A percentile compares a stretch with the other conserved stretches of the same genome.
Evolutionary conservation across 2,797 vertebrate genomes (phyloP).

Genomic region (Channa striata): DNA sequence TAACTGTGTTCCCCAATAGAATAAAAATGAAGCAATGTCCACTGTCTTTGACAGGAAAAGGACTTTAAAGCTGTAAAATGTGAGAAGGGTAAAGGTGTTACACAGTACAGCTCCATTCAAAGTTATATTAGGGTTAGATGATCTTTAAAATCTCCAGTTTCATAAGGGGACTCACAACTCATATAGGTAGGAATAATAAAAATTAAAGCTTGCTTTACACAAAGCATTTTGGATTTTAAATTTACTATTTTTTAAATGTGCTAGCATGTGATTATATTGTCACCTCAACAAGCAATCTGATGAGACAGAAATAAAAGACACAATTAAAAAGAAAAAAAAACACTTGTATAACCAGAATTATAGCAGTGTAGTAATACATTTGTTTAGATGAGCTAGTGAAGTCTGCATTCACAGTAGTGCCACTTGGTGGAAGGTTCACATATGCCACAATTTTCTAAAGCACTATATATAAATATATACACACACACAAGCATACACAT

Average conservation of each 20-base stretch:
- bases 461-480: too few relatives aligned
- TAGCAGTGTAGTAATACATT: too few relatives aligned
- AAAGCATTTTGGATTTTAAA: too few relatives aligned
- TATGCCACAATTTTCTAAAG: too few relatives aligned
- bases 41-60: not conserved
- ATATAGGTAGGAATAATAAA: not conserved
- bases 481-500: too few relatives aligned
- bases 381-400: not conserved
- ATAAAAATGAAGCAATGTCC: not conserved
- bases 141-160: not conserved
- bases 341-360: too few relatives aligned
- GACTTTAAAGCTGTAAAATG: not conserved
- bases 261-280: too few relatives aligned
- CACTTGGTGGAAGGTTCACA: not conserved
- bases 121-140: not conserved
- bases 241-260: too few relatives aligned
- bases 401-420: not conserved
- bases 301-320: not conserved
- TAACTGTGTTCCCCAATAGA: conserved; percentile 9
- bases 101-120: not conserved
- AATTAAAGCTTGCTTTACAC: not conserved
- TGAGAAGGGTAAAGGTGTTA: not conserved
- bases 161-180: not conserved
- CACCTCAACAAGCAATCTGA: conserved; percentile 3
- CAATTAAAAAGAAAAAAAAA: too few relatives aligned